Evolutionary conservation across 2,797 vertebrate species (phyloP).

Genomic region (Hypotaenidia okinawae): DNA sequence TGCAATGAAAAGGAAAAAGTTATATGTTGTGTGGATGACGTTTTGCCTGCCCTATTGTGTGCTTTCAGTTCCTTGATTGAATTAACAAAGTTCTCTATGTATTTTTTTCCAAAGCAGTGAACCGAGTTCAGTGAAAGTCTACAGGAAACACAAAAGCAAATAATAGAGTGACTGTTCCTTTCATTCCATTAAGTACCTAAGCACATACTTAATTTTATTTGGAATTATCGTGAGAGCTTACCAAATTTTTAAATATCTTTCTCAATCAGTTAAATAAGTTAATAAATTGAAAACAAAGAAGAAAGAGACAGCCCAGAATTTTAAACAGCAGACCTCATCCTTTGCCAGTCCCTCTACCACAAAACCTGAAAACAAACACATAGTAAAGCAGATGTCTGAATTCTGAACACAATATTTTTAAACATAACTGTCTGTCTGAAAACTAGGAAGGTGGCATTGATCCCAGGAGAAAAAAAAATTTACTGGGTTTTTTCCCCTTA

Average conservation of each 20-base stretch:
- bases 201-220: slow-evolving; percentile 28
- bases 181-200: slow-evolving; percentile 3
- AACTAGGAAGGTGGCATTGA: slow-evolving; percentile 30
- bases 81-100: background rate
- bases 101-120: background rate
- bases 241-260: slow-evolving; percentile 2
- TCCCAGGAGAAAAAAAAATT: slow-evolving; percentile 10
- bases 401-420: slow-evolving; percentile 57
- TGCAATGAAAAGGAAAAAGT: background rate
- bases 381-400: slow-evolving; percentile 52
- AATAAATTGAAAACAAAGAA: slow-evolving; percentile 5
- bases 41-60: background rate
- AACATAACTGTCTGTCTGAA: slow-evolving; percentile 36
- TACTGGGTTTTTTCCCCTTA: background rate
- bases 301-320: slow-evolving; percentile 6
- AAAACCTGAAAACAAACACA: slow-evolving; percentile 46
- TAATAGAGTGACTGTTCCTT: background rate
- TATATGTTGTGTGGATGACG: background rate
- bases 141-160: slow-evolving; percentile 2
- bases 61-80: background rate
- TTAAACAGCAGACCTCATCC: background rate
- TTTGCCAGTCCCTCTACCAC: background rate
- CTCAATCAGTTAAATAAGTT: slow-evolving; percentile 9
- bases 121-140: background rate
- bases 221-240: background rate